Conservation (phyloP, 2,888 invertebrate species). For the Hemistola chrysoprasaria region DNA sequence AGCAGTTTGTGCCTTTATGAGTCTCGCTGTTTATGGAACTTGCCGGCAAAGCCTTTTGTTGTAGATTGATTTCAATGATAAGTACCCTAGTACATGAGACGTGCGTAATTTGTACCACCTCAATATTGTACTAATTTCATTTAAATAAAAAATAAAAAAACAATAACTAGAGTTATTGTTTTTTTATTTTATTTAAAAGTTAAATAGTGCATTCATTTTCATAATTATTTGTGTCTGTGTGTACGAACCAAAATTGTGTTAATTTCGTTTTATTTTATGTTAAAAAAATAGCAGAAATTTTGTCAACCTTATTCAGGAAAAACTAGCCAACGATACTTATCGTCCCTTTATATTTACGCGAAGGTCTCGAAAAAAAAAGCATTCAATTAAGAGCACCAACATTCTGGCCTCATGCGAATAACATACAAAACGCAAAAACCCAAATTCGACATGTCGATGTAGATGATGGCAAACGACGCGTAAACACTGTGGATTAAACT, state of each 20-base stretch:
- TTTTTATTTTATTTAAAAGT: too few relatives aligned
- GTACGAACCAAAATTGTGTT: too few relatives aligned
- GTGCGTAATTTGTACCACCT: too few relatives aligned
- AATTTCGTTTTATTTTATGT: too few relatives aligned
- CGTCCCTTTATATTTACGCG: conserved; percentile 7
- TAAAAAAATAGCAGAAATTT: too few relatives aligned
- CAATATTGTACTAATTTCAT: too few relatives aligned
- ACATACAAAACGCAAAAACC: conserved; percentile 39
- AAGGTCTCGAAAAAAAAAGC: conserved; percentile 21
- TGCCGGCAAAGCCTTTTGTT: conserved; percentile 1
- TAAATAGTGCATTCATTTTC: too few relatives aligned
- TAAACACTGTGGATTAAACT: conserved; percentile 64
- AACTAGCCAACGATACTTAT: background rate
- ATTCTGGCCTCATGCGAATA: conserved; percentile 23
- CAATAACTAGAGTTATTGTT: too few relatives aligned
- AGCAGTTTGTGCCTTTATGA: conserved; percentile 46
- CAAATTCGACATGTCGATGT: conserved; percentile 50
- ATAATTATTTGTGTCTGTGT: too few relatives aligned
- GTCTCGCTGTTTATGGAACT: conserved; percentile 20
- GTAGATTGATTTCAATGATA: background rate
- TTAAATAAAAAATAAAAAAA: too few relatives aligned
- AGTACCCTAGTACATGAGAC: too few relatives aligned
- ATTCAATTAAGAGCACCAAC: conserved; percentile 32
- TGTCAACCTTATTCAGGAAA: too few relatives aligned
- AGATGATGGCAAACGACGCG: conserved; percentile 60